phyloP scores from a whole-genome alignment of 1,140 invertebrate species.

The Penaeus vannamei region DNA sequence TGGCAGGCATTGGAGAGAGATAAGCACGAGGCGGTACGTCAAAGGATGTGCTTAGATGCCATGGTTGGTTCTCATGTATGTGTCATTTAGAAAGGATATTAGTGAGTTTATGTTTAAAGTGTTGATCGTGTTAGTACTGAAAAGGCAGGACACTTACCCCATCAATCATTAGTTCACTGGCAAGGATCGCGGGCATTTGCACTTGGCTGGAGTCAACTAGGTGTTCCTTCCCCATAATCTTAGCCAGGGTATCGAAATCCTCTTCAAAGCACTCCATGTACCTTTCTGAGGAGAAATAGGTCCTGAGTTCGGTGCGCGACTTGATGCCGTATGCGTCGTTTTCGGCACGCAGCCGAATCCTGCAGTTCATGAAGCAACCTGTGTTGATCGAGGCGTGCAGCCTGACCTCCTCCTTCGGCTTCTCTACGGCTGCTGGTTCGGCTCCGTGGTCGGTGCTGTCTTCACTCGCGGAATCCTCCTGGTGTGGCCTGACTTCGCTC shows the following conservation, averaged over 20 bases:
- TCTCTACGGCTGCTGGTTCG: too few relatives aligned
- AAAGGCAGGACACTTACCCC: constrained; percentile 32
- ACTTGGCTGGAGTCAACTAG: constrained; percentile 33
- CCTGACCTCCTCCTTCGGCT: neutral
- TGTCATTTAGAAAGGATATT: too few relatives aligned
- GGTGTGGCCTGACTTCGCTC: neutral
- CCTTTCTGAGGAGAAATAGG: constrained; percentile 60
- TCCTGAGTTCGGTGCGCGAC: constrained; percentile 37
- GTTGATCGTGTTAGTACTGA: neutral
- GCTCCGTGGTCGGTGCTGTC: too few relatives aligned
- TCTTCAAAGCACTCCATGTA: constrained; percentile 63
- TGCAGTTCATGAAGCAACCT: constrained; percentile 62
- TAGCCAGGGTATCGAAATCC: constrained; percentile 55
- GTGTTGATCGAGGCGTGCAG: constrained; percentile 37
- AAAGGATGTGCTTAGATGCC: too few relatives aligned
- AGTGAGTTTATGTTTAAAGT: too few relatives aligned
- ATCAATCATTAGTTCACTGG: constrained; percentile 52
- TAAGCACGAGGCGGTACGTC: neutral
- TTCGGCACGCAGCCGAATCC: constrained; percentile 39
- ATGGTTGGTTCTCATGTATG: too few relatives aligned
- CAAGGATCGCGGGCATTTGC: constrained; percentile 52
- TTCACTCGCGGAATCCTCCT: too few relatives aligned
- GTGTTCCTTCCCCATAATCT: constrained; percentile 50
- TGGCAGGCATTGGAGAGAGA: neutral
- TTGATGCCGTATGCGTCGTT: constrained; percentile 53